phyloP scores from a whole-genome alignment of 1,140 invertebrate species.

The Aradophagus sp. region DNA sequence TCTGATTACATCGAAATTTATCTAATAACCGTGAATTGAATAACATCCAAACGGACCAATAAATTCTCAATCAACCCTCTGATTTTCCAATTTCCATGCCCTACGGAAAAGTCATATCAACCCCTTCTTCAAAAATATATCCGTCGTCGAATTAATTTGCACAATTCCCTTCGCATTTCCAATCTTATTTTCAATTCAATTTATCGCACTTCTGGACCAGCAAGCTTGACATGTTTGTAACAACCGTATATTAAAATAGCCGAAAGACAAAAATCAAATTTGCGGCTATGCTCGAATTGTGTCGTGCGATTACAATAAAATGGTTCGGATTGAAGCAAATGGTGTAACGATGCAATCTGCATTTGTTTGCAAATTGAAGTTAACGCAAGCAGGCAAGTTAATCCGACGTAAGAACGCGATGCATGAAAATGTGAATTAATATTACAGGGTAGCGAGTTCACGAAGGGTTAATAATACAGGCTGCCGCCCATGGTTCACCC shows the following conservation, averaged over 20 bases:
- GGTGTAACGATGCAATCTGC: not conserved
- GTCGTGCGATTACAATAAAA: too few species aligned
- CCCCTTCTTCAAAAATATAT: slow-evolving; percentile 3
- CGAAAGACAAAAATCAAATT: too few species aligned
- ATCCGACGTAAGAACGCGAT: slow-evolving; percentile 31
- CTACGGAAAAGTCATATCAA: slow-evolving; percentile 14
- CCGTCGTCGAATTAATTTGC: slow-evolving; percentile 9
- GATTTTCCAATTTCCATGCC: slow-evolving; percentile 11
- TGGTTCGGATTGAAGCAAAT: too few species aligned
- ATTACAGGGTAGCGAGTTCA: slow-evolving; percentile 43
- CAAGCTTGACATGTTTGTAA: too few species aligned
- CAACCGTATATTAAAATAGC: too few species aligned
- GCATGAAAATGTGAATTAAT: slow-evolving; percentile 51
- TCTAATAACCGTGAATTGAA: not conserved
- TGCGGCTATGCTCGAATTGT: too few species aligned
- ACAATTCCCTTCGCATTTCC: not conserved
- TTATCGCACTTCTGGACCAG: too few species aligned
- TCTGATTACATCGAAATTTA: too few species aligned
- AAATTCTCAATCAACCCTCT: slow-evolving; percentile 10
- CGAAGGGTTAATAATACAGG: slow-evolving; percentile 57
- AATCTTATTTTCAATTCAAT: too few species aligned
- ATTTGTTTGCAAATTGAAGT: slow-evolving; percentile 2
- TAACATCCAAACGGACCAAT: slow-evolving; percentile 5
- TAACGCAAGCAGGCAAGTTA: slow-evolving; percentile 9
- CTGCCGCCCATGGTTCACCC: slow-evolving; percentile 41